phyloP scores from a whole-genome alignment of 2,888 invertebrate genomes.

The Aporophyla nigra region DNA sequence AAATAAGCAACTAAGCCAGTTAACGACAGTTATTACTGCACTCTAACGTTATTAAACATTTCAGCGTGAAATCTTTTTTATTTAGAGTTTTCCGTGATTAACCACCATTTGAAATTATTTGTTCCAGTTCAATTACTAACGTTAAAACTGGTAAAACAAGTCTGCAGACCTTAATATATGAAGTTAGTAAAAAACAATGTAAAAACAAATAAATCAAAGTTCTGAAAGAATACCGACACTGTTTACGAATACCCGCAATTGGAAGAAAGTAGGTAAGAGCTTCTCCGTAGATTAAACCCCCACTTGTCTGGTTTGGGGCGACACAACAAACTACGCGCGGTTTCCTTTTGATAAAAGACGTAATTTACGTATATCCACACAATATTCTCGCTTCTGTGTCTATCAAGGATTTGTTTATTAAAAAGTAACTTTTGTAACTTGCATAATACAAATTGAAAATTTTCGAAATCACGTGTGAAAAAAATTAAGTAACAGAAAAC shows the following conservation, averaged over 20 bases:
- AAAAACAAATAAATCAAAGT: slow-evolving; percentile 34
- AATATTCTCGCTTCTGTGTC: neutral
- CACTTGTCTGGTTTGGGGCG: neutral
- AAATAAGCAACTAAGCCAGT: too few relatives aligned
- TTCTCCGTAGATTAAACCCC: slow-evolving; percentile 15
- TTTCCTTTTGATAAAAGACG: slow-evolving; percentile 13
- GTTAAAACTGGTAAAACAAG: neutral
- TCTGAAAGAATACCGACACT: neutral
- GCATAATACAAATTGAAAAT: neutral
- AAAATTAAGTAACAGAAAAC: neutral
- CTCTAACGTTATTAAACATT: too few relatives aligned
- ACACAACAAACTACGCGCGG: slow-evolving; percentile 3
- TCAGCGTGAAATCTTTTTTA: too few relatives aligned
- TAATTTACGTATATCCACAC: slow-evolving; percentile 19
- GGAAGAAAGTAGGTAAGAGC: neutral
- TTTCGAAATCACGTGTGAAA: neutral
- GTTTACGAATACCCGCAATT: neutral
- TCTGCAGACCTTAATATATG: too few relatives aligned
- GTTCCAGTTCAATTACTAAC: neutral
- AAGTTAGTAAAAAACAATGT: neutral
- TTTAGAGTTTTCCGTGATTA: too few relatives aligned
- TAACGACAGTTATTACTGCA: too few relatives aligned
- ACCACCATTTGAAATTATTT: too few relatives aligned
- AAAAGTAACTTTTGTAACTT: neutral
- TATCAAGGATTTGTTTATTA: slow-evolving; percentile 10